Percentiles rank a stretch among this genome's conserved stretches.
Evolutionary conservation across 1,140 invertebrate genomes (phyloP).

Genomic region (Drosophila watanabei): DNA sequence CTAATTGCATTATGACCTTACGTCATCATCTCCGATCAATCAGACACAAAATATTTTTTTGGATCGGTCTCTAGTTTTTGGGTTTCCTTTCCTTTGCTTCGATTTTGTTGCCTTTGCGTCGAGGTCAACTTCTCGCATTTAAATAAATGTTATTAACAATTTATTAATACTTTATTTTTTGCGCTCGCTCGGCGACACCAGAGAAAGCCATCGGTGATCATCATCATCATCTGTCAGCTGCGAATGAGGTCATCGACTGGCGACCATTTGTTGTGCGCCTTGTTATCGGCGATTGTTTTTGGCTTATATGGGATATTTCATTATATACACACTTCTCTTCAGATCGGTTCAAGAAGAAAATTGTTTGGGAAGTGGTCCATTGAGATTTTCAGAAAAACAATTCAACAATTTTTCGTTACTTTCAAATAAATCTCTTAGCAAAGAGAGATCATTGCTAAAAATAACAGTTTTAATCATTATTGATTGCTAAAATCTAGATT

Average conservation of each 20-base stretch:
- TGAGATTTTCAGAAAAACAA: not conserved
- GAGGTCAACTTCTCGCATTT: slow-evolving; percentile 37
- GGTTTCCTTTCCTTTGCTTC: slow-evolving; percentile 9
- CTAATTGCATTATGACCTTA: slow-evolving; percentile 47
- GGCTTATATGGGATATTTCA: slow-evolving; percentile 30
- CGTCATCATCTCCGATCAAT: slow-evolving; percentile 48
- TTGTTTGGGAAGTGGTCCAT: slow-evolving; percentile 16
- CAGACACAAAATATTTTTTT: slow-evolving; percentile 5
- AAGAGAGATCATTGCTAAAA: slow-evolving; percentile 1
- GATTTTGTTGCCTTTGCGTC: slow-evolving; percentile 15
- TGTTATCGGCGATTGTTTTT: slow-evolving; percentile 51
- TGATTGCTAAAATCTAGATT: not conserved
- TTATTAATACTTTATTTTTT: slow-evolving; percentile 22
- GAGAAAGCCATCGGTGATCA: slow-evolving; percentile 39
- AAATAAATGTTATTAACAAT: slow-evolving; percentile 44
- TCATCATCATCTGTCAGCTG: slow-evolving; percentile 48
- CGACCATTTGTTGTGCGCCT: slow-evolving; percentile 40
- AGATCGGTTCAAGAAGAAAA: slow-evolving; percentile 39
- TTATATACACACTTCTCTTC: slow-evolving; percentile 29
- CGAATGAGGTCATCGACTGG: slow-evolving; percentile 54
- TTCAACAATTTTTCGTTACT: not conserved
- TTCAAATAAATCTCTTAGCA: not conserved
- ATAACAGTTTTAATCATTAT: slow-evolving; percentile 7
- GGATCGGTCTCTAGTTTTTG: not conserved
- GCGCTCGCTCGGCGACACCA: slow-evolving; percentile 19